phyloP scores from a whole-genome alignment of 2,797 vertebrate genomes.

The Phoxinus dragarum region DNA sequence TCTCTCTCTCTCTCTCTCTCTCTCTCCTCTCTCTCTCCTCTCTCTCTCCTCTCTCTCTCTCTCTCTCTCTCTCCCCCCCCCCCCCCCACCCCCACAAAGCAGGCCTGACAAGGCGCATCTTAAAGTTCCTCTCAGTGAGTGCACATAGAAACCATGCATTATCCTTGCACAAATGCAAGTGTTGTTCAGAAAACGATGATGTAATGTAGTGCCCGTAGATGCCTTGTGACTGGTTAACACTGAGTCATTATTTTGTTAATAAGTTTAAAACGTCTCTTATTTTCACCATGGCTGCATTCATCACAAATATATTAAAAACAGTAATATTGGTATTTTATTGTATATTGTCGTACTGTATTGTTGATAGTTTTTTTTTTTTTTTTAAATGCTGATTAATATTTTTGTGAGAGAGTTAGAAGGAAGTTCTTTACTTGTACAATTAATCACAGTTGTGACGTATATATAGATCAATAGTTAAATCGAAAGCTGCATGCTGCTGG shows the following conservation, averaged over 20 bases:
- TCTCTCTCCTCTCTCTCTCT: constrained; percentile 2
- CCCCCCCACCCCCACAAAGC: neutral
- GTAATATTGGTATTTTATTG: neutral
- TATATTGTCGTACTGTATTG: neutral
- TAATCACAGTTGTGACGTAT: constrained; percentile 31
- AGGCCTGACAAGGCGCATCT: constrained; percentile 18
- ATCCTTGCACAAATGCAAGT: constrained; percentile 64
- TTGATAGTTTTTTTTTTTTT: neutral
- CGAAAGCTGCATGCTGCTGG: constrained; percentile 12
- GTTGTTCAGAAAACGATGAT: constrained; percentile 11
- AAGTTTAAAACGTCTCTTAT: neutral
- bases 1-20: constrained; percentile 1
- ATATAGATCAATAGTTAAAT: neutral
- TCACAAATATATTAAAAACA: neutral
- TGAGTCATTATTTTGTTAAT: neutral
- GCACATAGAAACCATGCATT: constrained; percentile 45
- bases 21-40: neutral
- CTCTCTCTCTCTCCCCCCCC: neutral
- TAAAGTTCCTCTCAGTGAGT: constrained; percentile 40
- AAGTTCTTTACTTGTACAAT: neutral
- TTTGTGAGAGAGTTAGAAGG: neutral
- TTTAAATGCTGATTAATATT: neutral
- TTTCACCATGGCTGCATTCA: neutral
- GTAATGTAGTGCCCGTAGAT: neutral
- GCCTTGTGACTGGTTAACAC: neutral